phyloP scores from a whole-genome alignment of 2,113 vertebrate genomes.

The Caracal caracal region DNA sequence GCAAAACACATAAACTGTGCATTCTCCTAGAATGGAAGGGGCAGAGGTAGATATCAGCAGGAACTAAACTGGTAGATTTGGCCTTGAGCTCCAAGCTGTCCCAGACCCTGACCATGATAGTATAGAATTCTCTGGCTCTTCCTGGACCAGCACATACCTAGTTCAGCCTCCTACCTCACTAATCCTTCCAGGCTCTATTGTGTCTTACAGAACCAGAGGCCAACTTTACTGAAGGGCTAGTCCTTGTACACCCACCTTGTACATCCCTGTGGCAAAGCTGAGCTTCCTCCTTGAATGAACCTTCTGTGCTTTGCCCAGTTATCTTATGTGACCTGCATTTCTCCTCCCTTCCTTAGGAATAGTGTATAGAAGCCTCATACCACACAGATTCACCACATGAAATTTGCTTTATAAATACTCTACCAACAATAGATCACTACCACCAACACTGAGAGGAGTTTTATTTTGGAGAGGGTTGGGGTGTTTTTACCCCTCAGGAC shows the following conservation, averaged over 20 bases:
- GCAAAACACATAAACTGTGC: neutral
- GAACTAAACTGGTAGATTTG: neutral
- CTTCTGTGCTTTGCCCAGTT: neutral
- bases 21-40: neutral
- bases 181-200: neutral
- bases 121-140: neutral
- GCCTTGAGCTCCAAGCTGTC: neutral
- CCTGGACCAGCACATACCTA: neutral
- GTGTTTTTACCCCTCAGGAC: neutral
- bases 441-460: neutral
- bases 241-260: neutral
- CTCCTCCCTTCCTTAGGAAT: neutral
- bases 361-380: neutral
- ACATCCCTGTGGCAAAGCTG: neutral
- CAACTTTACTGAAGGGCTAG: neutral
- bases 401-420: neutral
- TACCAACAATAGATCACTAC: neutral
- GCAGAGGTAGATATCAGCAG: neutral
- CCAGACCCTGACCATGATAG: neutral
- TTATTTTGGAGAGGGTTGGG: neutral
- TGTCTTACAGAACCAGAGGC: neutral
- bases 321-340: no score
- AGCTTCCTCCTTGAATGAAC: neutral
- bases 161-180: neutral
- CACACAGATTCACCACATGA: neutral